phyloP scores from a whole-genome alignment of 2,888 invertebrate species.

The Thyatira batis region DNA sequence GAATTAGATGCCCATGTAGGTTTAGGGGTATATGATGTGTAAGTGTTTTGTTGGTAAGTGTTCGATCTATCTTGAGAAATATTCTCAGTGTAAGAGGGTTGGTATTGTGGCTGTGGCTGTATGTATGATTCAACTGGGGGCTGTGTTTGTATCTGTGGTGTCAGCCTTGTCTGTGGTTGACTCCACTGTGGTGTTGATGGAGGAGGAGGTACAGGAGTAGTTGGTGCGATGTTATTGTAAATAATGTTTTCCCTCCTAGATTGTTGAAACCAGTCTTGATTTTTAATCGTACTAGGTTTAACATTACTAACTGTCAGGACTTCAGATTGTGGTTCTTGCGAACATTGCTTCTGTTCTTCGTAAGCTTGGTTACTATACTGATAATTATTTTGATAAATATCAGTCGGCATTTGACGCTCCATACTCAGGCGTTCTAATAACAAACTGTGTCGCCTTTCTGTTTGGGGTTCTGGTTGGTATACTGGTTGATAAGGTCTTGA shows the following conservation, averaged over 20 bases:
- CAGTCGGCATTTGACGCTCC: slow-evolving; percentile 69
- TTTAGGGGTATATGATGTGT: slow-evolving; percentile 56
- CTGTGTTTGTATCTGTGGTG: slow-evolving; percentile 32
- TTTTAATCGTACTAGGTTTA: slow-evolving; percentile 71
- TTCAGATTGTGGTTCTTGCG: slow-evolving; percentile 71
- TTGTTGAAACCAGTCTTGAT: slow-evolving; percentile 75
- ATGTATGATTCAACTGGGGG: slow-evolving; percentile 14
- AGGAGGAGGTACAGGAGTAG: slow-evolving; percentile 43
- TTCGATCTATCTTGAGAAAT: slow-evolving; percentile 45
- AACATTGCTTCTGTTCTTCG: slow-evolving; percentile 61
- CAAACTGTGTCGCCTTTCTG: slow-evolving; percentile 72
- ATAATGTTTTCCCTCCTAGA: slow-evolving; percentile 53
- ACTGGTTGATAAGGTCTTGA: slow-evolving; percentile 61
- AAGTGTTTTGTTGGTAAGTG: slow-evolving; percentile 31
- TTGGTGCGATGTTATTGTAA: slow-evolving; percentile 52
- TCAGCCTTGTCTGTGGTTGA: slow-evolving; percentile 36
- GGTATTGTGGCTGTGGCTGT: slow-evolving; percentile 32
- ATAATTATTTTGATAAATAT: slow-evolving; percentile 62
- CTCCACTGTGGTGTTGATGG: slow-evolving; percentile 33
- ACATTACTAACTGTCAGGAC: slow-evolving; percentile 71
- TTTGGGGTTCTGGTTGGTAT: slow-evolving; percentile 53
- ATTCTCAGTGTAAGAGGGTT: slow-evolving; percentile 53
- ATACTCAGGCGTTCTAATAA: slow-evolving; percentile 70
- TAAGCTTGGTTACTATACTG: slow-evolving; percentile 51
- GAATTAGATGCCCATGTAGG: slow-evolving; percentile 51